These are phyloP conservation scores for Sarcophilus harrisii DNA, from an alignment of 2,797 vertebrate genomes.

Conservation along the genomic window DNA sequence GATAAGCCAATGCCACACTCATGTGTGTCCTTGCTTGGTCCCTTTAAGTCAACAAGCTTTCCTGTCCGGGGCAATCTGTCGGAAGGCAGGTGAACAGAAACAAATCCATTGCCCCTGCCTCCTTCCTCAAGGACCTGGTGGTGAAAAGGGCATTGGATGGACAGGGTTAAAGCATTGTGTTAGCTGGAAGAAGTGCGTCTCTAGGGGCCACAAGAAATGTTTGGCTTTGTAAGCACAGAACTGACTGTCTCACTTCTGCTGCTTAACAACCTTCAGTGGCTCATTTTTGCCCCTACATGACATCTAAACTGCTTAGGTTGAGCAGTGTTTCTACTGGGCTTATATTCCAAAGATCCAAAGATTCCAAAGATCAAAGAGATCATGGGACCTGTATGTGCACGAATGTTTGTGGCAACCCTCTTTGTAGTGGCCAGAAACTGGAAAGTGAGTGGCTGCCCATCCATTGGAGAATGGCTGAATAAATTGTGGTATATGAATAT, in stretches of 20 bases:
- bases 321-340: too few relatives aligned
- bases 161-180: neutral
- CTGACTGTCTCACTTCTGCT: neutral
- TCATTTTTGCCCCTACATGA: neutral
- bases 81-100: too few relatives aligned
- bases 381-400: too few relatives aligned
- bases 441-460: too few relatives aligned
- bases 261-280: neutral
- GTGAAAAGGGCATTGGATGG: neutral
- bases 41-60: neutral
- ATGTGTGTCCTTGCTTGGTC: neutral
- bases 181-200: neutral
- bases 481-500: too few relatives aligned
- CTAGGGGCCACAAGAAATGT: neutral
- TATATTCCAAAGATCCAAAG: too few relatives aligned
- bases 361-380: too few relatives aligned
- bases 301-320: neutral
- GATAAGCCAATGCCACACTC: neutral
- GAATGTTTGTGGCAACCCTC: too few relatives aligned
- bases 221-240: neutral
- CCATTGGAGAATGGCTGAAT: too few relatives aligned
- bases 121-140: neutral
- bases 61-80: neutral
- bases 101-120: too few relatives aligned
- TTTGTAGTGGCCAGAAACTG: too few relatives aligned